These are phyloP conservation scores for Pycnonotus jocosus DNA, from an alignment of 2,113 vertebrate species.

Conservation along the genomic window DNA sequence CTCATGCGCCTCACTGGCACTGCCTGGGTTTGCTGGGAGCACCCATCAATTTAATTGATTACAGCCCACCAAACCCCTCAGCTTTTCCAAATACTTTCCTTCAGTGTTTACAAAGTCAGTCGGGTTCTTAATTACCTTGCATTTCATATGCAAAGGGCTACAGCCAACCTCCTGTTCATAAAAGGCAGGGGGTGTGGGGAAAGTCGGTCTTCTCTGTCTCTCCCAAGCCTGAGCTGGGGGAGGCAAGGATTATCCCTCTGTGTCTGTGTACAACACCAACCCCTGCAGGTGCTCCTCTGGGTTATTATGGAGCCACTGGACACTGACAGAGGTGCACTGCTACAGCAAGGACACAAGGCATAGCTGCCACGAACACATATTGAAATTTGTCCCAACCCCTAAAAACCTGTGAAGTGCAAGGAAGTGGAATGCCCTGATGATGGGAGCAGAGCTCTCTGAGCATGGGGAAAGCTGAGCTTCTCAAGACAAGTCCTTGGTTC, in stretches of 20 bases:
- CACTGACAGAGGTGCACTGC: background rate
- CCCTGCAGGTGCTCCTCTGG: background rate
- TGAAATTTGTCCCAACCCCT: background rate
- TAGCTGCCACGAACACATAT: background rate
- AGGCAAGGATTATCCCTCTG: background rate
- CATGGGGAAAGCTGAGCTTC: background rate
- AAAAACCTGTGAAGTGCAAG: background rate
- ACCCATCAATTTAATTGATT: background rate
- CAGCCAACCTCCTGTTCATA: background rate
- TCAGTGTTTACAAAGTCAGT: background rate
- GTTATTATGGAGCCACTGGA: accelerated
- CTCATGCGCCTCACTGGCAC: background rate
- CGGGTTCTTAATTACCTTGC: background rate
- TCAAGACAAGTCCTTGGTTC: background rate
- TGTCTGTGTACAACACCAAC: accelerated
- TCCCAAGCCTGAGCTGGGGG: background rate
- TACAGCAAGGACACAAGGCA: background rate
- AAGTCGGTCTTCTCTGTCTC: background rate
- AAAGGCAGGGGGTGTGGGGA: background rate
- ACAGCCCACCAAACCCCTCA: background rate
- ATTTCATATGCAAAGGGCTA: background rate
- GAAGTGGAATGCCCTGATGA: accelerated
- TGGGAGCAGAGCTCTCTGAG: background rate
- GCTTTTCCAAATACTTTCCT: background rate
- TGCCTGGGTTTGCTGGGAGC: background rate